These are phyloP conservation scores for Indicator maculatus DNA, from an alignment of 2,113 vertebrate species.

Conservation along the genomic window DNA sequence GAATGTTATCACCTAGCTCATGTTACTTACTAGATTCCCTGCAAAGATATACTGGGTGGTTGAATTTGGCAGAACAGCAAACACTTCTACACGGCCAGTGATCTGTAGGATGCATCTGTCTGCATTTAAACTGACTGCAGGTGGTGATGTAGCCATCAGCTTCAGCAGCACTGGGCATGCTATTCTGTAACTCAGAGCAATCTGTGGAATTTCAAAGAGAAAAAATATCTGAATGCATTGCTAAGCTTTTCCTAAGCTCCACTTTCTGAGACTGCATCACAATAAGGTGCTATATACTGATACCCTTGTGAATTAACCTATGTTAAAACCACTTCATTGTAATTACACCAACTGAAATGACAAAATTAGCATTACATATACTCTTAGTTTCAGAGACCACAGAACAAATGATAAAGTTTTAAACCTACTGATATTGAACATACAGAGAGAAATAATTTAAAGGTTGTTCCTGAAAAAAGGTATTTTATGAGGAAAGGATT, in stretches of 20 bases:
- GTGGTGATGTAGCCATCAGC: conserved; percentile 61
- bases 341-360: not conserved
- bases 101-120: conserved; percentile 64
- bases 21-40: conserved; percentile 67
- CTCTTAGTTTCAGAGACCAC: not conserved
- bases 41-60: conserved; percentile 41
- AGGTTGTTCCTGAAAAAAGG: not conserved
- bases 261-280: not conserved
- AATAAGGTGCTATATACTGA: not conserved
- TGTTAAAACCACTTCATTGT: not conserved
- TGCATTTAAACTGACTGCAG: conserved; percentile 32
- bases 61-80: conserved; percentile 49
- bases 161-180: conserved; percentile 44
- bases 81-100: conserved; percentile 44
- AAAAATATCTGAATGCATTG: not conserved
- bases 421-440: not conserved
- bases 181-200: not conserved
- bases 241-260: not conserved
- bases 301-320: not conserved
- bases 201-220: not conserved
- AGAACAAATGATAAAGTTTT: not conserved
- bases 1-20: not conserved
- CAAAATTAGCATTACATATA: not conserved
- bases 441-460: not conserved
- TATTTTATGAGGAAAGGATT: not conserved